These are phyloP conservation scores for Lepidotrigona ventralis DNA, from an alignment of 1,140 invertebrate species.

Conservation along the genomic window DNA sequence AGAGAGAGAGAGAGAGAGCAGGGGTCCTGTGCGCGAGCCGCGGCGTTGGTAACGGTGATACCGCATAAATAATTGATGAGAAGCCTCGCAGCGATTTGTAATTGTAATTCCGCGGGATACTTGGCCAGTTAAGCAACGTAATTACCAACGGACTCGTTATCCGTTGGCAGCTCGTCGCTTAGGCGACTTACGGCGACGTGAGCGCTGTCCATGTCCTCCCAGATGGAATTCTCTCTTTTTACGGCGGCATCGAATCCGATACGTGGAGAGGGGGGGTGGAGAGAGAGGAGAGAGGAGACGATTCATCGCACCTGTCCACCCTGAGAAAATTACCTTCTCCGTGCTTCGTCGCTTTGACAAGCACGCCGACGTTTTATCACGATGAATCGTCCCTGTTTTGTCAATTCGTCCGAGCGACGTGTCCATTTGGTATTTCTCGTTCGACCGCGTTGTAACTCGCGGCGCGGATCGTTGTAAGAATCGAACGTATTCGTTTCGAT, in stretches of 20 bases:
- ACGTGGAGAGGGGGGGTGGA: too few relatives aligned
- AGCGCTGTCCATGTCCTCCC: background rate
- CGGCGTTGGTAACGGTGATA: constrained; percentile 47
- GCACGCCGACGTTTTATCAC: background rate
- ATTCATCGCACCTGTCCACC: constrained; percentile 22
- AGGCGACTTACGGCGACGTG: constrained; percentile 7
- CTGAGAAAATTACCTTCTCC: background rate
- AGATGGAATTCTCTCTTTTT: constrained; percentile 28
- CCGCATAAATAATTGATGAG: constrained; percentile 65
- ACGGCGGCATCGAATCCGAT: constrained; percentile 6
- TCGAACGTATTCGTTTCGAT: background rate
- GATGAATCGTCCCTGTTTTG: background rate
- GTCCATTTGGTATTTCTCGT: background rate
- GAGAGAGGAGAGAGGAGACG: too few relatives aligned
- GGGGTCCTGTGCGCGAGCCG: background rate
- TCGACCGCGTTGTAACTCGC: too few relatives aligned
- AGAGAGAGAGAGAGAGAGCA: constrained; percentile 45
- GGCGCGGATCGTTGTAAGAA: too few relatives aligned
- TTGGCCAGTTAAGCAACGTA: constrained; percentile 65
- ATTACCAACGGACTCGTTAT: constrained; percentile 60
- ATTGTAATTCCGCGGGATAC: constrained; percentile 67
- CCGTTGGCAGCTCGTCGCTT: constrained; percentile 26
- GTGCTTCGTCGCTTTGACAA: background rate
- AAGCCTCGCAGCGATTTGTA: constrained; percentile 58
- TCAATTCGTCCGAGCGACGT: background rate